Percentiles rank a stretch among this genome's conserved stretches.
phyloP scores from a whole-genome alignment of 2,888 invertebrate species.

The Noctua comes region DNA sequence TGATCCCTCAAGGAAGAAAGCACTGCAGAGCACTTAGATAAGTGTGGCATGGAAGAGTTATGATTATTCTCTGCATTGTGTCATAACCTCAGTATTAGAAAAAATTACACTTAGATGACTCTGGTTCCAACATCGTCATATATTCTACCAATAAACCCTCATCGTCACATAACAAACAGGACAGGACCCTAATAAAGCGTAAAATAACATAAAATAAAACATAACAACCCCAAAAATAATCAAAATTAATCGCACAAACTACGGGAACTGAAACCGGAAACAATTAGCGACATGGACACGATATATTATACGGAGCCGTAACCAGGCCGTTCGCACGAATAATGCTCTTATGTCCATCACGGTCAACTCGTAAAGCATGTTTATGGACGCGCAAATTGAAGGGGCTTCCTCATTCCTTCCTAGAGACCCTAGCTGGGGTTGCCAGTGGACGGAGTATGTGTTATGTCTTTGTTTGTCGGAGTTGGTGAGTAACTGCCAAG shows the following conservation, averaged over 20 bases:
- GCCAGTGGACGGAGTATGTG: slow-evolving; percentile 37
- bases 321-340: slow-evolving; percentile 62
- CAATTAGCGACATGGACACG: slow-evolving; percentile 63
- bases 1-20: no score
- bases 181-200: neutral
- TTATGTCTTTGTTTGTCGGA: slow-evolving; percentile 3
- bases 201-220: slow-evolving; percentile 14
- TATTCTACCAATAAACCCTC: neutral
- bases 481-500: neutral
- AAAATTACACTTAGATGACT: no score
- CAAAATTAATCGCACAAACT: slow-evolving; percentile 52
- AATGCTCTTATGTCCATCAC: slow-evolving; percentile 73
- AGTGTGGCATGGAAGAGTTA: no score
- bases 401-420: slow-evolving; percentile 75
- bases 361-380: slow-evolving; percentile 77
- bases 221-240: slow-evolving; percentile 37
- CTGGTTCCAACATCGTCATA: no score
- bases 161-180: neutral
- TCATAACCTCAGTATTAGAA: no score
- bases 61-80: no score
- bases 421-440: slow-evolving; percentile 64
- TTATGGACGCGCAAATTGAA: slow-evolving; percentile 79
- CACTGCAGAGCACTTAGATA: no score
- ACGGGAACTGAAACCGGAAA: slow-evolving; percentile 50
- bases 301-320: slow-evolving; percentile 52